Evolutionary conservation across 2,113 vertebrate genomes (phyloP), one percentile per base, ranked within the genome.

Genomic region (Noturus placidus): DNA sequence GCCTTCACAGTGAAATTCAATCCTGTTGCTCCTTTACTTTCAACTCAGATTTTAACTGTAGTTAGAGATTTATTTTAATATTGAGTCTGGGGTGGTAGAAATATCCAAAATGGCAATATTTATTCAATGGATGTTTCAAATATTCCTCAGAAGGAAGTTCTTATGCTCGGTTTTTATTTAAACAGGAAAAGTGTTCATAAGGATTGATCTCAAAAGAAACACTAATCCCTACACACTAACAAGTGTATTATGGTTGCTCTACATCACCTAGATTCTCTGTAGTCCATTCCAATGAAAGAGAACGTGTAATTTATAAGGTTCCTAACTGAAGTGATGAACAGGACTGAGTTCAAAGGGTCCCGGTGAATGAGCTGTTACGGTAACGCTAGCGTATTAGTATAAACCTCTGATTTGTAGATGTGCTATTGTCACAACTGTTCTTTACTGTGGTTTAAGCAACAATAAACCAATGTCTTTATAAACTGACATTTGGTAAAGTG

Each of bases 391-490:
- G 1, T 78, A 54, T 78, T 52, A 17, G 46, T 50, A 27, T 42
- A 38, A 74, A 74, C 19, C 42, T 50, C 11, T 27, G 27, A 78
- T 79, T 79, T 79, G 76, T 79, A 79, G 46, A 27, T 79, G 50
- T 15, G 30, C 14, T 54, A 30, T 27, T 79, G 27, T 30, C 76
- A 78, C 13, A 30, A 54, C 30, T 52, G 33, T 27, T 54, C 42
- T 54, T 30, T 14, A 30, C 27, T 79, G 25, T 50, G 42, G 25
- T 54, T 54, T 54, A 30, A 79, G 14, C 76, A 33, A n/a, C 42
- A 79, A 54, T 10, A 54, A 50, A 79, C 54, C 50, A 27, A 10
- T 5, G 14, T 1, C 38, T 27, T 77, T 77, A 50, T 50, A 46
- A 27, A 50, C 42, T 15, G 42, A 50, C 74, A 9, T 54, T 9